Conservation (phyloP, 2,888 invertebrate species). For the Trichopria drosophilae region DNA sequence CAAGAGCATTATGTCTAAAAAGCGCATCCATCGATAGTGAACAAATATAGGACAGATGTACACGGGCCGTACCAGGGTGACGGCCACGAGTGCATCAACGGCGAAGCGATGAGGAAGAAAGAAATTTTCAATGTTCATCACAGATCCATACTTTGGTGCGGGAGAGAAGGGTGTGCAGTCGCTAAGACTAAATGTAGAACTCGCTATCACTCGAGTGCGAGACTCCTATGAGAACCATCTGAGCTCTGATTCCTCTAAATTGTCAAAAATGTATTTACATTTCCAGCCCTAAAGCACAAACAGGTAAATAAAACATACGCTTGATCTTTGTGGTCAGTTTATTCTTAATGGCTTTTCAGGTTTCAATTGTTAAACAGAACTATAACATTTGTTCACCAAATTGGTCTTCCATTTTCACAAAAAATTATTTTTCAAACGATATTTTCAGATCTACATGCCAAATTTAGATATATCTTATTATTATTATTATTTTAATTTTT, state of each 20-base stretch:
- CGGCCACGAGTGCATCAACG: constrained; percentile 48
- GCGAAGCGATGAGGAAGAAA: constrained; percentile 47
- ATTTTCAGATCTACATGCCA: too few relatives aligned
- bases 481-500: too few relatives aligned
- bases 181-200: constrained; percentile 52
- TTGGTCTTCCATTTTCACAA: background rate
- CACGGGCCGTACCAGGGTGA: constrained; percentile 39
- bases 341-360: background rate
- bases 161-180: constrained; percentile 57
- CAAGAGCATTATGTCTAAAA: too few relatives aligned
- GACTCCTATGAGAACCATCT: constrained; percentile 58
- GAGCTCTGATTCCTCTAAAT: constrained; percentile 59
- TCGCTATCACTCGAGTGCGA: constrained; percentile 50
- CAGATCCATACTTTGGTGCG: constrained; percentile 58
- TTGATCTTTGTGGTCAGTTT: constrained; percentile 56
- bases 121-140: constrained; percentile 53
- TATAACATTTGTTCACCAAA: constrained; percentile 16
- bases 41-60: constrained; percentile 37
- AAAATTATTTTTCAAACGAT: constrained; percentile 5
- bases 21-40: constrained; percentile 35
- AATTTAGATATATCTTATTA: too few relatives aligned
- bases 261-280: constrained; percentile 57
- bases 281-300: constrained; percentile 54
- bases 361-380: constrained; percentile 42
- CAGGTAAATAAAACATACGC: constrained; percentile 55